Base-by-base conservation (phyloP, 2,113 vertebrate species). In the Syngnathus scovelli region DNA sequence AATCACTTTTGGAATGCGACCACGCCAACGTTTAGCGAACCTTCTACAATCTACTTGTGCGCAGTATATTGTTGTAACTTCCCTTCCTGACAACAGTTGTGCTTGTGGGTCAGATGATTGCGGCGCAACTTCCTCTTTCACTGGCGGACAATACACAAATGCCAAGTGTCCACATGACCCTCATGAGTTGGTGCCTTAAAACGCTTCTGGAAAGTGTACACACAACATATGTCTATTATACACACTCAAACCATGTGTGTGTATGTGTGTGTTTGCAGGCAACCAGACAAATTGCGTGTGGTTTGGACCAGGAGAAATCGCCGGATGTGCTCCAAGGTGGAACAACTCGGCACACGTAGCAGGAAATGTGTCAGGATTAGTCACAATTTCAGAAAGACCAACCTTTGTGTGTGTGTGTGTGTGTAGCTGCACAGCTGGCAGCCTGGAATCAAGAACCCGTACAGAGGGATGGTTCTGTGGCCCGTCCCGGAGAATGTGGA, bases 261-360 rank as follows among this genome's bases (percentile, higher is more conserved):
- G 71, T 71, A 1, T n/a, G n/a, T 63, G 2, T 75, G 60, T 81
- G 77, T 76, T 27, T 62, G 16, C 68, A 96, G 95, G 95, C 94
- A 95, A 76, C 95, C 95, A 0, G 93, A 96, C 87, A 96, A 95
- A 79, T 83, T 96, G 76, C 89, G 93, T 61, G 92, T 96, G 73
- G 93, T 95, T 19, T 96, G 95, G 95, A 95, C 94, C 51, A 90
- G 95, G 62, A 90, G 95, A 78, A 96, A 95, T 89, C 88, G 94
- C 18, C 92, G 95, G 12, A 90, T 94, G 86, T 94, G 93, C 76
- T 94, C 95, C 67, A 96, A 96, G 93, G 95, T 96, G 64, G 72
- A 75, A 41, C 64, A 37, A 18, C 49, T 54, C 21, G 61, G 49
- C 49, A 58, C 48, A 76, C 61, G 52, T 13, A 9, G 13, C 10